These are phyloP conservation scores for Pseudochaenichthys georgianus DNA, from an alignment of 2,797 vertebrate genomes.

Conservation along the genomic window DNA sequence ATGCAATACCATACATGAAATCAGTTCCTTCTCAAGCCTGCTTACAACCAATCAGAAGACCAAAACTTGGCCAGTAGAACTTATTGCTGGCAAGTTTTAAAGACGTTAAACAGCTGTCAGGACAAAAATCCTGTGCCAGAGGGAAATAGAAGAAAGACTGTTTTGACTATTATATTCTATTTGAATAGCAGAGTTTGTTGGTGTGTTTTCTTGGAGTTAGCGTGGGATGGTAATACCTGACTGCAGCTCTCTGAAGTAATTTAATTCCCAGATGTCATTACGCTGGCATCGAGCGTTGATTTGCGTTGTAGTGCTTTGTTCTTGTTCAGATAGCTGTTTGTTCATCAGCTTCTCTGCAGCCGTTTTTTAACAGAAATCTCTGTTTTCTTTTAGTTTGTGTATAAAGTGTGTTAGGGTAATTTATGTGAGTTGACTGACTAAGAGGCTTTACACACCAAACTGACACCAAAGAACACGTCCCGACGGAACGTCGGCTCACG, in stretches of 20 bases:
- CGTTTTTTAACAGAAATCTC: slow-evolving; percentile 40
- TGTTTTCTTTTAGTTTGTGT: slow-evolving; percentile 35
- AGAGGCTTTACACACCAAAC: too few relatives aligned
- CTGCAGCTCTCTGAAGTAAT: slow-evolving; percentile 59
- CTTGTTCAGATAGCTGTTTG: slow-evolving; percentile 49
- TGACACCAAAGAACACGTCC: too few relatives aligned
- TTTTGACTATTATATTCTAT: slow-evolving; percentile 29
- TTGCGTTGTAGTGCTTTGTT: slow-evolving; percentile 67
- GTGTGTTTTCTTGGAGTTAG: slow-evolving; percentile 31
- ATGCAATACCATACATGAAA: too few relatives aligned
- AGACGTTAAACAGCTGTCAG: slow-evolving; percentile 48
- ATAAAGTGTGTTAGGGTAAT: not conserved
- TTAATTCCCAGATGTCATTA: slow-evolving; percentile 67
- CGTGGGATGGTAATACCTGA: slow-evolving; percentile 38
- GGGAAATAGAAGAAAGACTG: slow-evolving; percentile 17
- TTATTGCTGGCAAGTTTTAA: slow-evolving; percentile 21
- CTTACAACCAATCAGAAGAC: not conserved
- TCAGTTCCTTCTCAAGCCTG: not conserved
- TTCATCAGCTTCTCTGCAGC: slow-evolving; percentile 41
- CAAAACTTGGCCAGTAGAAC: slow-evolving; percentile 30
- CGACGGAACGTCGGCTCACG: too few relatives aligned
- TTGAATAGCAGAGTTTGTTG: slow-evolving; percentile 50
- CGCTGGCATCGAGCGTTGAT: slow-evolving; percentile 46
- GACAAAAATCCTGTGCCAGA: slow-evolving; percentile 33
- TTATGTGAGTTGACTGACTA: slow-evolving; percentile 28